Percentiles rank a stretch among this genome's conserved stretches.
These are phyloP conservation scores for Spilogale gracilis DNA, from an alignment of 2,113 vertebrate genomes.

Conservation along the genomic window DNA sequence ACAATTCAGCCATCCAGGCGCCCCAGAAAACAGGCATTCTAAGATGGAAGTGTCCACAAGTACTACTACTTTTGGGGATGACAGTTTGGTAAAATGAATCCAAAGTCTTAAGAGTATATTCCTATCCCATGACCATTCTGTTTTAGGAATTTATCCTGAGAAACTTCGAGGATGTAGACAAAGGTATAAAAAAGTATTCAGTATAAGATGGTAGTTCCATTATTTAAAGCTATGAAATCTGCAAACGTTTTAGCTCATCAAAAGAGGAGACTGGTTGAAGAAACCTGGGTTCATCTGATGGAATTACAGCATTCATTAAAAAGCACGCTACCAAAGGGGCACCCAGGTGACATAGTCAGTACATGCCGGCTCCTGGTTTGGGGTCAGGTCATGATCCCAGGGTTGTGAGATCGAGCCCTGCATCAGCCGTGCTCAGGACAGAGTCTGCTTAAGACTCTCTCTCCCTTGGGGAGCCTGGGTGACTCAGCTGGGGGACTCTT, in stretches of 20 bases:
- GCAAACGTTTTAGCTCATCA: background rate
- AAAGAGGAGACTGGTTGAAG: background rate
- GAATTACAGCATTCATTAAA: background rate
- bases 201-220: background rate
- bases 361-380: background rate
- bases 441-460: too few species aligned
- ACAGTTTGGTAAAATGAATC: background rate
- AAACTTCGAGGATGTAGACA: background rate
- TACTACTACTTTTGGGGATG: background rate
- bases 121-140: background rate
- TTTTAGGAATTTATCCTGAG: background rate
- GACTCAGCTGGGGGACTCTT: too few species aligned
- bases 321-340: background rate
- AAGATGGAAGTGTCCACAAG: rapidly evolving
- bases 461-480: too few species aligned
- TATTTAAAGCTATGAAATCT: background rate
- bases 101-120: background rate
- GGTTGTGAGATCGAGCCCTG: background rate
- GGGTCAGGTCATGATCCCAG: too few species aligned
- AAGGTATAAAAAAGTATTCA: background rate
- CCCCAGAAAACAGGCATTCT: background rate
- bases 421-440: too few species aligned
- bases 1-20: too few species aligned
- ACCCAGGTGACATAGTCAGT: background rate
- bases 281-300: background rate